Evolutionary conservation across 2,797 vertebrate species (phyloP).

Genomic region (Acipenser ruthenus): DNA sequence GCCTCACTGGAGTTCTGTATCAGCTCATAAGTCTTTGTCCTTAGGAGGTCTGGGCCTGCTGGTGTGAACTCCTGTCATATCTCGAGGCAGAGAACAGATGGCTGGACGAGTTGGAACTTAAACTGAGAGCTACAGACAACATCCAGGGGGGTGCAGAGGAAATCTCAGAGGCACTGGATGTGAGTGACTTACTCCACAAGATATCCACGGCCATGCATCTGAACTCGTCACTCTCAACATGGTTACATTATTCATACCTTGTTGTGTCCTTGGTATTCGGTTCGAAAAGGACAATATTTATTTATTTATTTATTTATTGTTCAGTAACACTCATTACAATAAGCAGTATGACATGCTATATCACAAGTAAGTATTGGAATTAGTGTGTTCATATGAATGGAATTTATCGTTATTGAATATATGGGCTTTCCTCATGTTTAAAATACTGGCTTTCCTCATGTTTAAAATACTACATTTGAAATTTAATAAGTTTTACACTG

Average conservation of each 20-base stretch:
- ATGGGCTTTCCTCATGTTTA: too few species aligned
- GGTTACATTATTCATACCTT: not conserved
- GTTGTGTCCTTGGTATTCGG: not conserved
- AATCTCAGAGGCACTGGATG: conserved; percentile 74
- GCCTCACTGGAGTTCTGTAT: too few species aligned
- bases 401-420: too few species aligned
- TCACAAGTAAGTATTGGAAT: too few species aligned
- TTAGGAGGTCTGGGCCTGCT: conserved; percentile 95
- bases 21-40: conserved; percentile 18
- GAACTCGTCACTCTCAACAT: not conserved
- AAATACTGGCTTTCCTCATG: too few species aligned
- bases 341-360: too few species aligned
- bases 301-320: too few species aligned
- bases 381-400: too few species aligned
- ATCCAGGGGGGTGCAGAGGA: conserved; percentile 75
- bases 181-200: conserved; percentile 50
- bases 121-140: conserved; percentile 78
- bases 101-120: conserved; percentile 81
- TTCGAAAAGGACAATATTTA: not conserved
- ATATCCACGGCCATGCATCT: too few species aligned
- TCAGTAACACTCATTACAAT: too few species aligned
- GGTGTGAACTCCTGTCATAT: conserved; percentile 83
- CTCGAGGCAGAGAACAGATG: conserved; percentile 86
- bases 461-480: too few species aligned
- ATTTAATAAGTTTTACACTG: too few species aligned